Conservation (phyloP, 2,888 invertebrate genomes). For the Chaitophorus viminalis region DNA sequence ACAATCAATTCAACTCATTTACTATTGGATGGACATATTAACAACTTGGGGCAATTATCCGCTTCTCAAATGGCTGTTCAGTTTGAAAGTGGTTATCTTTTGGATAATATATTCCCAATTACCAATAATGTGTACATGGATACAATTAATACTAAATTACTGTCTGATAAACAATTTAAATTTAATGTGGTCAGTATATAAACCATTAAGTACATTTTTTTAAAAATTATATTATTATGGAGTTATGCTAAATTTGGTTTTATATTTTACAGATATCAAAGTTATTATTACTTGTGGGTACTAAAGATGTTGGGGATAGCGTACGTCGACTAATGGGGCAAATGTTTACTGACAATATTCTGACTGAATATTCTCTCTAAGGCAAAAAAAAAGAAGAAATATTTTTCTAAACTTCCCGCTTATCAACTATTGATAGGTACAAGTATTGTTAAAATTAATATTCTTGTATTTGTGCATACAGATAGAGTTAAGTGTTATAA, state of each 20-base stretch:
- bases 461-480: too few relatives aligned
- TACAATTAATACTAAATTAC: not conserved
- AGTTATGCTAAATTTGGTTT: not conserved
- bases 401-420: not conserved
- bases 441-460: too few relatives aligned
- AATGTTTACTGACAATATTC: not conserved
- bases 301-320: slow-evolving; percentile 8
- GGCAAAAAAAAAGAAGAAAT: slow-evolving; percentile 8
- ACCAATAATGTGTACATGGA: too few relatives aligned
- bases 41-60: not conserved
- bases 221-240: too few relatives aligned
- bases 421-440: slow-evolving; percentile 27
- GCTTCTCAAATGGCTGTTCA: not conserved
- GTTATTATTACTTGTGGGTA: slow-evolving; percentile 8
- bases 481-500: too few relatives aligned
- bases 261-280: not conserved
- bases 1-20: not conserved
- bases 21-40: not conserved
- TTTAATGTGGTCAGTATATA: not conserved
- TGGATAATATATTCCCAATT: not conserved
- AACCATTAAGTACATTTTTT: too few relatives aligned
- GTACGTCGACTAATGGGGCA: not conserved
- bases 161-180: not conserved
- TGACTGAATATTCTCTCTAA: not conserved
- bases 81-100: not conserved